Percentiles rank a stretch among this genome's conserved stretches.
Conservation (phyloP, 1,140 invertebrate genomes). For the Ylistrum balloti region DNA sequence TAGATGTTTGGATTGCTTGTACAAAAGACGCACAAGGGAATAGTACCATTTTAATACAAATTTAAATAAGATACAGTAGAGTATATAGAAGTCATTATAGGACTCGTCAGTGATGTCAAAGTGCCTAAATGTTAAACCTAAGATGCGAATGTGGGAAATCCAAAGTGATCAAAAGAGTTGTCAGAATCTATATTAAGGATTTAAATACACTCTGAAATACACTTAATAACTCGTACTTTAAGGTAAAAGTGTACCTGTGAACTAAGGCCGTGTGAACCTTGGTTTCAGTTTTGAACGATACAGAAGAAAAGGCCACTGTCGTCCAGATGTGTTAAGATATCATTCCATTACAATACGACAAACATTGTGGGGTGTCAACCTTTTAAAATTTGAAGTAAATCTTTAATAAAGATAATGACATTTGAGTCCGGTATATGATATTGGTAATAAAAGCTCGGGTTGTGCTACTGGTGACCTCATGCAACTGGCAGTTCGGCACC, state of each 20-base stretch:
- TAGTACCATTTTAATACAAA: too few relatives aligned
- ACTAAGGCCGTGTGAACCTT: conserved; percentile 8
- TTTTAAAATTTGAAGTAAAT: background rate
- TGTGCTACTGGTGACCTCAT: background rate
- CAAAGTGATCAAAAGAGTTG: too few relatives aligned
- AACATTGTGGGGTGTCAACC: background rate
- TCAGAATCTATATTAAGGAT: too few relatives aligned
- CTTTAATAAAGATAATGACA: background rate
- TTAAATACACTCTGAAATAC: too few relatives aligned
- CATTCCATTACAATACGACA: background rate
- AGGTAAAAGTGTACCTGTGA: background rate
- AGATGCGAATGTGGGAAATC: too few relatives aligned
- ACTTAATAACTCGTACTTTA: conserved; percentile 17
- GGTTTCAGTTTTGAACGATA: background rate
- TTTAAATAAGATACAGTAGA: too few relatives aligned
- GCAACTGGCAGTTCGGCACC: background rate
- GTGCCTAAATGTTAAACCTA: too few relatives aligned
- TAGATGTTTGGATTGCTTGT: too few relatives aligned
- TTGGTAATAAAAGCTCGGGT: conserved; percentile 21
- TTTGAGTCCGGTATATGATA: conserved; percentile 20
- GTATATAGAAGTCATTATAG: too few relatives aligned
- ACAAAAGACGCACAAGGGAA: too few relatives aligned
- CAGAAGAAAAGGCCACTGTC: conserved; percentile 32
- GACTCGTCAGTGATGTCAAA: too few relatives aligned
- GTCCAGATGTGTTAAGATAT: background rate